Conservation (phyloP, 2,113 vertebrate species). For the Stigmatopora argus region DNA sequence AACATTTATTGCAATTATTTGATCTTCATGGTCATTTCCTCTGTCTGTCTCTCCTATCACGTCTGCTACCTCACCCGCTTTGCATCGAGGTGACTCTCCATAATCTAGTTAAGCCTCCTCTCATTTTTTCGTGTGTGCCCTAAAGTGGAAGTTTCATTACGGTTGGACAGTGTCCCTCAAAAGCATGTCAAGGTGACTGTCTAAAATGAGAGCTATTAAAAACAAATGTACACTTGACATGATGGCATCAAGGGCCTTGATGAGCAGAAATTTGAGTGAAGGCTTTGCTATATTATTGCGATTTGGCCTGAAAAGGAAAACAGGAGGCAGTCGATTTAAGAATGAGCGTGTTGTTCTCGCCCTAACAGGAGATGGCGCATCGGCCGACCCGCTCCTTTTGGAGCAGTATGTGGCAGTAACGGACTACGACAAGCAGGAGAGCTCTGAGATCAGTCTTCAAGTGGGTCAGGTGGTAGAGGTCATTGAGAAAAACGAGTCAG, state of each 20-base stretch:
- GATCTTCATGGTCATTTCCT: conserved; percentile 9
- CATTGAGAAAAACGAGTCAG: conserved; percentile 98
- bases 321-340: not conserved
- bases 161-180: conserved; percentile 15
- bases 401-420: conserved; percentile 96
- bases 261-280: conserved; percentile 17
- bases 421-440: conserved; percentile 95
- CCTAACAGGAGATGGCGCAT: conserved; percentile 72
- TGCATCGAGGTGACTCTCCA: conserved; percentile 20
- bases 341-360: not conserved
- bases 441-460: conserved; percentile 92
- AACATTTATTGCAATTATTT: conserved; percentile 9
- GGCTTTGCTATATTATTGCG: conserved; percentile 39
- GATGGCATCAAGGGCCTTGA: conserved; percentile 3
- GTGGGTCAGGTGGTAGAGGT: conserved; percentile 96
- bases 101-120: conserved; percentile 36
- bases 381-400: conserved; percentile 82
- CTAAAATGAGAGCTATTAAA: conserved; percentile 8
- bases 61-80: conserved; percentile 6
- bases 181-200: conserved; percentile 30
- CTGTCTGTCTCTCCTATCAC: conserved; percentile 22
- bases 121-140: conserved; percentile 1
- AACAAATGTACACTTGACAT: not conserved
- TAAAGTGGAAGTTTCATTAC: conserved; percentile 13
- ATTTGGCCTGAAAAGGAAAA: conserved; percentile 8